Evolutionary conservation across 2,888 invertebrate species (phyloP), one percentile per base, ranked within the genome.

Genomic region (Pandemis heparana): DNA sequence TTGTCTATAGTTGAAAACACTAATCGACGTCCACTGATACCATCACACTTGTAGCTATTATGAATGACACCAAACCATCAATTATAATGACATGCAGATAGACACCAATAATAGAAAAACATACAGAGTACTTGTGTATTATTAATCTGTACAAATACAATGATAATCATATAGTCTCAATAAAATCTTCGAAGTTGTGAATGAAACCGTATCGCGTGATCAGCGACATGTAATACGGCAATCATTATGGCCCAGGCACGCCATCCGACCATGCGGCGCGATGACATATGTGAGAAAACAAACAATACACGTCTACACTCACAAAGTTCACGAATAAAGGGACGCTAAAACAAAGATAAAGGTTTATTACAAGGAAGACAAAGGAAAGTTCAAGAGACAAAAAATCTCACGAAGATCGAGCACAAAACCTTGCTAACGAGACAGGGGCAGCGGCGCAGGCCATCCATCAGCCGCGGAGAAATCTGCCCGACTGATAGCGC

Each of bases 401-500:
- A 79, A 81, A 80, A 80, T 76, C 75, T 74, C 71, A 69, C 70
- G 75, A 76, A 77, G 76, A 76, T 75, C 75, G 75, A 77, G 75
- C 71, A 79, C 79, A 78, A 82, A 82, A 78, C 77, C 76, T 62
- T 75, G 82, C 83, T 87, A 88, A 89, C 86, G 84, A 87, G 86
- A 82, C 83, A 81, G 80, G 80, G 79, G 80, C 80, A 80, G 77
- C 77, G 76, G 79, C 77, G 72, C 76, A 71, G 76, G 80, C 80
- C 80, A 83, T 84, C 83, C 83, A 84, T 86, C 82, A 87, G 80
- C 72, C 76, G 75, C 70, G 80, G 84, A 82, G 85, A 87, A 87
- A 86, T 83, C 83, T 82, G 84, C 82, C 75, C 77, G 82, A 81
- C 79, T 83, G 86, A 88, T 87, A 87, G 82, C 83, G 82, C 81